Evolutionary conservation across 2,888 invertebrate genomes (phyloP), one percentile per base, ranked within the genome.

Genomic region (Stenoptilia bipunctidactyla): DNA sequence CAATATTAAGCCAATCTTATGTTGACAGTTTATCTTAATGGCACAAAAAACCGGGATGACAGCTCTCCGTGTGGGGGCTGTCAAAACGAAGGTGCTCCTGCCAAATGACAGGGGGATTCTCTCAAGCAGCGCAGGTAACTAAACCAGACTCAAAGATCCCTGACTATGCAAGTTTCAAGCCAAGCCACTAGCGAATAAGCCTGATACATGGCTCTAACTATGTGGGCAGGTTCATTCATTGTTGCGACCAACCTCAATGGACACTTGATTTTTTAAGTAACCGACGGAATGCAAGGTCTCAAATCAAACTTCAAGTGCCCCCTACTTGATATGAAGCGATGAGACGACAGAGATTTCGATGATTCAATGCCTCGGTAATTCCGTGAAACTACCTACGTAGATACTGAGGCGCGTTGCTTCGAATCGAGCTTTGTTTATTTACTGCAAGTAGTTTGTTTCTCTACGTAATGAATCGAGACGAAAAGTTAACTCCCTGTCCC

Each of bases 191-290:
- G 10, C 6, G 6, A 30, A 30, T 30, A 30, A 30, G 30, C 30
- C 30, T 52, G 58, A 65, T 66, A 51, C 53, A 45, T 42, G 47
- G 67, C 47, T 62, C 68, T 49, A 27, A 33, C 40, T 41, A 42
- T 40, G 48, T 55, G 45, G 44, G 44, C 46, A 51, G 13, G 27
- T 46, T 41, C 46, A 50, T 53, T 55, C 61, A 72, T 67, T 69
- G 66, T 69, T 61, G 56, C 53, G 56, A 52, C 50, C 61, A 60
- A 57, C 56, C 58, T 56, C 49, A 73, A 70, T 59, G 53, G 63
- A 52, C 67, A 67, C 70, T 76, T 66, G 55, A 63, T 53, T 68
- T 73, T 72, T 72, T 75, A 1, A 37, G 56, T 61, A 58, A 54
- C 50, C 61, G 48, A 58, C 51, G 74, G 71, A 70, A 76, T 75